Conservation (phyloP, 2,888 invertebrate species). For the Elegia similella region DNA sequence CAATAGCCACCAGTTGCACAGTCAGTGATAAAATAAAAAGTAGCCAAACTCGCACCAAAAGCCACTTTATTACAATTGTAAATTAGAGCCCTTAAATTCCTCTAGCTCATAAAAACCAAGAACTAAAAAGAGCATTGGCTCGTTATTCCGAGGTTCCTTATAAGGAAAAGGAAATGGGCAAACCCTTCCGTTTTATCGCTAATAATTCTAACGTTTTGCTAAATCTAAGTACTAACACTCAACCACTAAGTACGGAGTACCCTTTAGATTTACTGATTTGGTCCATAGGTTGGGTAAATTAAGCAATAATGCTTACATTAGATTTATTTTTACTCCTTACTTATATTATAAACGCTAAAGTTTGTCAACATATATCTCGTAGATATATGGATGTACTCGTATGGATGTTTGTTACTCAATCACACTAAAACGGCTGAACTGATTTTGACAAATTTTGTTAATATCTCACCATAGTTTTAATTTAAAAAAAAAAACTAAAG, state of each 20-base stretch:
- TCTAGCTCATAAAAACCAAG: constrained; percentile 2
- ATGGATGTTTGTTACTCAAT: too few relatives aligned
- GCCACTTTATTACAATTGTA: not conserved
- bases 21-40: not conserved
- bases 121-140: constrained; percentile 3
- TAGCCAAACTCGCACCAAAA: not conserved
- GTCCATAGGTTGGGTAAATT: too few relatives aligned
- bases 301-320: too few relatives aligned
- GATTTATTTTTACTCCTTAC: too few relatives aligned
- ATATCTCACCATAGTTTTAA: too few relatives aligned
- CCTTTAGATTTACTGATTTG: not conserved
- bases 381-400: too few relatives aligned
- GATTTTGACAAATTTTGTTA: too few relatives aligned
- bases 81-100: not conserved
- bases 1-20: not conserved
- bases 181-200: constrained; percentile 9
- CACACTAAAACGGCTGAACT: too few relatives aligned
- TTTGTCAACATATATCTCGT: too few relatives aligned
- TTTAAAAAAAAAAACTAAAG: too few relatives aligned
- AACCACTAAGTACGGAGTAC: not conserved
- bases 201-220: constrained; percentile 1
- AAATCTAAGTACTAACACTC: constrained; percentile 2
- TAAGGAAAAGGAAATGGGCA: constrained; percentile 1
- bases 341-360: too few relatives aligned
- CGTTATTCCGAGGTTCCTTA: not conserved